These are phyloP conservation scores for Elmis aenea DNA, from an alignment of 2,888 invertebrate species.

Conservation along the genomic window DNA sequence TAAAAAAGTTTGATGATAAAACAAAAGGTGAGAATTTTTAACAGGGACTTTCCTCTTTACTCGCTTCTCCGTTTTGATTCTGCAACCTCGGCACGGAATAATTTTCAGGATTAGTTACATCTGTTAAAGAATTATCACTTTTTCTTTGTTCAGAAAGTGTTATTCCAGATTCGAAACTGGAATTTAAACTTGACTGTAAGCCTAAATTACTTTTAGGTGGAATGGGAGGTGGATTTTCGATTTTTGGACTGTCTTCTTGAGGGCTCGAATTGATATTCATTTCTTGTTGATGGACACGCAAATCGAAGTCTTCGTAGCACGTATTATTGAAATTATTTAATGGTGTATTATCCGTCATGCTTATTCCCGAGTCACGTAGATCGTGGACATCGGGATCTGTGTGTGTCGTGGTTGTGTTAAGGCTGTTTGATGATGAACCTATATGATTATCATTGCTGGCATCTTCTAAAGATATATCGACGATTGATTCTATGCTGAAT, in stretches of 20 bases:
- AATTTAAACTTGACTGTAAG: slow-evolving; percentile 32
- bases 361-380: slow-evolving; percentile 53
- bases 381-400: slow-evolving; percentile 42
- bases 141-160: slow-evolving; percentile 11
- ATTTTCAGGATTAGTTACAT: slow-evolving; percentile 37
- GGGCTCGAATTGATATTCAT: slow-evolving; percentile 42
- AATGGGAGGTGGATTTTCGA: slow-evolving; percentile 42
- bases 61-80: slow-evolving; percentile 28
- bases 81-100: slow-evolving; percentile 43
- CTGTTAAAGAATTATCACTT: slow-evolving; percentile 2
- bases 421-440: slow-evolving; percentile 30
- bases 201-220: slow-evolving; percentile 38
- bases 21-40: slow-evolving; percentile 7
- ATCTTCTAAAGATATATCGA: slow-evolving; percentile 50
- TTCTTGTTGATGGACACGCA: slow-evolving; percentile 39
- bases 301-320: slow-evolving; percentile 45
- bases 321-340: slow-evolving; percentile 45
- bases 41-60: slow-evolving; percentile 22
- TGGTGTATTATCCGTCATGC: slow-evolving; percentile 42
- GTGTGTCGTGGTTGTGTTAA: slow-evolving; percentile 24
- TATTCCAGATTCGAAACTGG: slow-evolving; percentile 34
- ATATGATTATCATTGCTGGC: slow-evolving; percentile 38
- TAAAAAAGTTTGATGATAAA: no score
- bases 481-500: slow-evolving; percentile 44
- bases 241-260: slow-evolving; percentile 34